A percentile compares a stretch with the other conserved stretches of the same genome.
Evolutionary conservation across 2,888 invertebrate species (phyloP).

Genomic region (Antheraea assamensis): DNA sequence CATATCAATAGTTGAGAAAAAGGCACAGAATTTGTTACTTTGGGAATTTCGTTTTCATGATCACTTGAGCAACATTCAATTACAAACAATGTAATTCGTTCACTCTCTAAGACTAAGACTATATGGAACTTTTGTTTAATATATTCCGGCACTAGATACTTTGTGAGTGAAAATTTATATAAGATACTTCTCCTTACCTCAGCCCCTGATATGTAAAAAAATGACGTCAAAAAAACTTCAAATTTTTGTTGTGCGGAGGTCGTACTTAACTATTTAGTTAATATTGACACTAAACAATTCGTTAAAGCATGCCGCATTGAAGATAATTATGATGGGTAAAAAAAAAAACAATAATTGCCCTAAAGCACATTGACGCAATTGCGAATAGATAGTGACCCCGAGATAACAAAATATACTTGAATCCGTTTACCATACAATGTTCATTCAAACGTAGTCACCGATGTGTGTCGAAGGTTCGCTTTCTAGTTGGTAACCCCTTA

Average conservation of each 20-base stretch:
- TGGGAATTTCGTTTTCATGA: too few relatives aligned
- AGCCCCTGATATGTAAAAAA: too few relatives aligned
- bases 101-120: too few relatives aligned
- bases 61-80: too few relatives aligned
- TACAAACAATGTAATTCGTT: too few relatives aligned
- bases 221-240: neutral
- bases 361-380: neutral
- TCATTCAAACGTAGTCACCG: neutral
- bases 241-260: neutral
- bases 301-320: neutral
- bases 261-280: neutral
- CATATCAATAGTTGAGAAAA: too few relatives aligned
- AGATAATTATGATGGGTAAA: neutral
- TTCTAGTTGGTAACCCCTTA: constrained; percentile 6
- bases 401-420: neutral
- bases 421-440: constrained; percentile 2
- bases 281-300: neutral
- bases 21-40: too few relatives aligned
- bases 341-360: neutral
- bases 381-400: neutral
- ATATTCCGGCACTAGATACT: too few relatives aligned
- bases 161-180: too few relatives aligned
- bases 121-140: too few relatives aligned
- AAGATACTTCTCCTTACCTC: too few relatives aligned
- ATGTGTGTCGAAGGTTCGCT: constrained; percentile 12